phyloP scores from a whole-genome alignment of 2,888 invertebrate genomes.

The Tenthredo mesomela region DNA sequence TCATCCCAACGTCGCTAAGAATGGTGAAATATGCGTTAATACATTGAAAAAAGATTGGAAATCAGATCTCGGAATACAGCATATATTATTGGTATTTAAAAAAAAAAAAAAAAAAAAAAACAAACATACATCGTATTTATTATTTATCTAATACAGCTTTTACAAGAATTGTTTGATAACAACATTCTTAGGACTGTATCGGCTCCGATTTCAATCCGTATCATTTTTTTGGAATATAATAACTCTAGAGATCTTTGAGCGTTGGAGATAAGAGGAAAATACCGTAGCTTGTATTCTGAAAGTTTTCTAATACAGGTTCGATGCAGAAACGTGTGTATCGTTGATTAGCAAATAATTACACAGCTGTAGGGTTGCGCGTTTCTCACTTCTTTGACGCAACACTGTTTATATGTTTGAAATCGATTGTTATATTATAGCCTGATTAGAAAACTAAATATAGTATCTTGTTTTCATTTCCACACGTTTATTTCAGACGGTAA shows the following conservation, averaged over 20 bases:
- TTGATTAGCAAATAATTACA: background rate
- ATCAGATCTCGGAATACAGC: constrained; percentile 96
- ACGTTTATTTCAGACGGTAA: constrained; percentile 85
- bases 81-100: constrained; percentile 89
- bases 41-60: constrained; percentile 98
- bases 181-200: background rate
- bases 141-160: too few relatives aligned
- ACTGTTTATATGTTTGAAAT: too few relatives aligned
- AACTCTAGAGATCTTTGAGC: too few relatives aligned
- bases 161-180: too few relatives aligned
- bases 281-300: background rate
- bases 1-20: constrained; percentile 96
- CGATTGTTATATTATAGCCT: too few relatives aligned
- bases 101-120: too few relatives aligned
- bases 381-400: background rate
- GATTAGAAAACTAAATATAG: constrained; percentile 15
- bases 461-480: constrained; percentile 34
- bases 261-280: background rate
- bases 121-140: too few relatives aligned
- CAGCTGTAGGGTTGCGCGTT: background rate
- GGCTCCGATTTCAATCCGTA: too few relatives aligned
- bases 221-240: too few relatives aligned
- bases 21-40: constrained; percentile 98
- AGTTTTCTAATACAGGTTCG: background rate
- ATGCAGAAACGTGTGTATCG: background rate